These are phyloP conservation scores for Hystrix cristata DNA, from an alignment of 2,113 vertebrate species.

Conservation along the genomic window DNA sequence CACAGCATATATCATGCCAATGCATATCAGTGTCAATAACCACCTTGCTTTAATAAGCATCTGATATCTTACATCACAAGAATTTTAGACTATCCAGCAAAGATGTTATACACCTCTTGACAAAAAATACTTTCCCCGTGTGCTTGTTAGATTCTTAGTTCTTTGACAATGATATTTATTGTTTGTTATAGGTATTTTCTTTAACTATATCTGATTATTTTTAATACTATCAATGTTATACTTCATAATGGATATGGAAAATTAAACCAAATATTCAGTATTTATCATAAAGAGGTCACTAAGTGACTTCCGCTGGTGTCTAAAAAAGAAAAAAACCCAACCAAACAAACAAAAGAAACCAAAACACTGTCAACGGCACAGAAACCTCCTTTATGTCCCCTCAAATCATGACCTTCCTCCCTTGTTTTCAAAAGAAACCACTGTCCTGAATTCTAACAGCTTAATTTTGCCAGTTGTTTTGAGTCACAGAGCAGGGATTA, in stretches of 20 bases:
- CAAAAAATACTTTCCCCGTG: constrained; percentile 42
- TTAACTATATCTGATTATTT: not conserved
- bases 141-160: not conserved
- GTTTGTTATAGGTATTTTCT: not conserved
- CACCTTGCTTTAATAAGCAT: not conserved
- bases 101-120: not conserved
- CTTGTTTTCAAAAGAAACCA: not conserved
- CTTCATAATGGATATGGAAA: not conserved
- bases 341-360: too few relatives aligned
- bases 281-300: not conserved
- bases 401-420: not conserved
- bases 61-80: not conserved
- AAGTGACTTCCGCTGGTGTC: not conserved
- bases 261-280: not conserved
- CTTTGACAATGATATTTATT: not conserved
- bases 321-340: not conserved
- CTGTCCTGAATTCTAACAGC: not conserved
- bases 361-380: not conserved
- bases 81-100: constrained; percentile 19
- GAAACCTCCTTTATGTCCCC: not conserved
- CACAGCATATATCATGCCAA: not conserved
- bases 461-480: not conserved
- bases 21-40: constrained; percentile 22
- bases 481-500: not conserved
- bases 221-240: not conserved